These are phyloP conservation scores for Bradypodion ventrale DNA, from an alignment of 2,797 vertebrate genomes.

Conservation along the genomic window DNA sequence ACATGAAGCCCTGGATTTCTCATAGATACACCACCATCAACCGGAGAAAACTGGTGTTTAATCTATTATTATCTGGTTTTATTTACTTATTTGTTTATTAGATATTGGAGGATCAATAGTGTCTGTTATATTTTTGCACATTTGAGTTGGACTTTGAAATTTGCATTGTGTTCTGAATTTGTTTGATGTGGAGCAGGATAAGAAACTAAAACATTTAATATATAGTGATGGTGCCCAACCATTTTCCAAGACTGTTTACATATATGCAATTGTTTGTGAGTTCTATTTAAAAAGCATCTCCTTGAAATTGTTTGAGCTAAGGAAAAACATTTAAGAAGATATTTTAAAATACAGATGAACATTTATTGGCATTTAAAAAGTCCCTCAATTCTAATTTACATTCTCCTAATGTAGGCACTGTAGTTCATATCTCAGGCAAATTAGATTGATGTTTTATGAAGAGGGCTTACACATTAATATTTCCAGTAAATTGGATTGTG, in stretches of 20 bases:
- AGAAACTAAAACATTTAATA: neutral
- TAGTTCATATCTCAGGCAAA: slow-evolving; percentile 60
- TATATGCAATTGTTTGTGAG: neutral
- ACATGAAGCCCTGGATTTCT: too few species aligned
- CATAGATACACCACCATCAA: too few species aligned
- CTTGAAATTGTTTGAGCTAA: neutral
- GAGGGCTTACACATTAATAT: slow-evolving; percentile 61
- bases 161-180: neutral
- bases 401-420: slow-evolving; percentile 56
- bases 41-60: too few species aligned
- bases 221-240: neutral
- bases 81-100: too few species aligned
- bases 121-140: too few species aligned
- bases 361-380: slow-evolving; percentile 52
- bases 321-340: neutral
- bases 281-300: too few species aligned
- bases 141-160: too few species aligned
- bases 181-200: neutral
- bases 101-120: too few species aligned
- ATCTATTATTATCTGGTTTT: too few species aligned
- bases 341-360: slow-evolving; percentile 19
- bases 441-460: slow-evolving; percentile 59
- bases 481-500: slow-evolving; percentile 63
- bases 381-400: slow-evolving; percentile 37
- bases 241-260: neutral